Evolutionary conservation across 1,140 invertebrate genomes (phyloP).

Genomic region (Brachionus plicatilis): DNA sequence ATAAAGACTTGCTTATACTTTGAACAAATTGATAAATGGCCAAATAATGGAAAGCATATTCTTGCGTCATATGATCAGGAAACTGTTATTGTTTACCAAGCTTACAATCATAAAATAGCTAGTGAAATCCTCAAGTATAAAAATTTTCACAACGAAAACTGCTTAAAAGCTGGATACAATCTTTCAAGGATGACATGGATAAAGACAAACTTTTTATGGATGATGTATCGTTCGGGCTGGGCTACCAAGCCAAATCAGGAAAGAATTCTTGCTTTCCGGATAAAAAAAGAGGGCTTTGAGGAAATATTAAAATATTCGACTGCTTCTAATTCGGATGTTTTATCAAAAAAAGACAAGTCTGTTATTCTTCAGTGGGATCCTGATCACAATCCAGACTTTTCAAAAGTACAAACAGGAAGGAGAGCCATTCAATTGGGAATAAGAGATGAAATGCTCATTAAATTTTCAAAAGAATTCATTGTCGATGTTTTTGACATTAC

Average conservation of each 20-base stretch:
- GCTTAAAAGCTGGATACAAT: constrained; percentile 44
- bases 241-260: constrained; percentile 49
- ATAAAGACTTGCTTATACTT: neutral
- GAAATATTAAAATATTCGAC: constrained; percentile 45
- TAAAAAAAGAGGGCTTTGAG: constrained; percentile 47
- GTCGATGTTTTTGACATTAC: constrained; percentile 47
- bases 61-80: constrained; percentile 46
- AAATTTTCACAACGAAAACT: constrained; percentile 20
- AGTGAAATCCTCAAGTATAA: constrained; percentile 46
- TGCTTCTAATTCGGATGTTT: constrained; percentile 41
- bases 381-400: constrained; percentile 46
- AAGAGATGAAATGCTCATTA: constrained; percentile 46
- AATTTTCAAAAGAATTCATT: constrained; percentile 45
- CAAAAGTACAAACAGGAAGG: constrained; percentile 44
- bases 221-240: constrained; percentile 54
- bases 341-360: constrained; percentile 41
- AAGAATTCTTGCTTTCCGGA: constrained; percentile 47
- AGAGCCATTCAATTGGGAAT: constrained; percentile 52
- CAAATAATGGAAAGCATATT: constrained; percentile 46
- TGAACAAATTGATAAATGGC: neutral
- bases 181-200: constrained; percentile 51
- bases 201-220: constrained; percentile 54
- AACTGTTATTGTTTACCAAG: constrained; percentile 49
- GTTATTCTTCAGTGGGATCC: constrained; percentile 54
- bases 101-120: constrained; percentile 48